Percentiles rank a stretch among this genome's conserved stretches.
Conservation (phyloP, 2,113 vertebrate species). For the Epinephelus fuscoguttatus region DNA sequence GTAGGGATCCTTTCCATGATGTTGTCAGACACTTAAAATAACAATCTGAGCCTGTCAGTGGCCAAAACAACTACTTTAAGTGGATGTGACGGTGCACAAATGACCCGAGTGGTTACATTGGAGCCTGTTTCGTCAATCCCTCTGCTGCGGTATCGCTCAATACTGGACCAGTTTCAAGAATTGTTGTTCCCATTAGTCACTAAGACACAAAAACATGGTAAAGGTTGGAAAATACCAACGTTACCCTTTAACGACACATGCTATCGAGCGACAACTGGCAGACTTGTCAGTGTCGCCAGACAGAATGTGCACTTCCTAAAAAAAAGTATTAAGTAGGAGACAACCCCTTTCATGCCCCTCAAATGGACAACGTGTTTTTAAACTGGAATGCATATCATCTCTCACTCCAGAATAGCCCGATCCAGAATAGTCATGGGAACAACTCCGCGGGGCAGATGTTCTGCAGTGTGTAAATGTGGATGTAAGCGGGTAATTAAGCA, state of each 20-base stretch:
- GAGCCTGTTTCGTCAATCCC: no score
- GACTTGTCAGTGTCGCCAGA: slow-evolving; percentile 60
- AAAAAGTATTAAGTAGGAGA: slow-evolving; percentile 47
- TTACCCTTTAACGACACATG: slow-evolving; percentile 33
- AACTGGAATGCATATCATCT: slow-evolving; percentile 77
- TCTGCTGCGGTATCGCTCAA: no score
- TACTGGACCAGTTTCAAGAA: no score
- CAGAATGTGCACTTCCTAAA: slow-evolving; percentile 78
- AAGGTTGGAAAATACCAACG: no score
- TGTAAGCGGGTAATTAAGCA: slow-evolving; percentile 62
- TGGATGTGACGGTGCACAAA: no score
- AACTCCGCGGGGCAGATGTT: slow-evolving; percentile 70
- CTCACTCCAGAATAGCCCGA: slow-evolving; percentile 78
- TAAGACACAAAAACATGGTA: no score
- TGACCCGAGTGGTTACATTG: no score
- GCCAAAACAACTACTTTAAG: no score
- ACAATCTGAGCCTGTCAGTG: no score
- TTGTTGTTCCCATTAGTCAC: no score
- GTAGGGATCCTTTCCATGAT: no score
- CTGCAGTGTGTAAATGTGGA: slow-evolving; percentile 50
- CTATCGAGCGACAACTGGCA: slow-evolving; percentile 75
- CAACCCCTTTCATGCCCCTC: slow-evolving; percentile 46
- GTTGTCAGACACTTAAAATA: no score
- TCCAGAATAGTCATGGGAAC: slow-evolving; percentile 81
- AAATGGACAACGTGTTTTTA: slow-evolving; percentile 78